Evolutionary conservation across 2,797 vertebrate species (phyloP).

Genomic region (Rhodeus uyekii): DNA sequence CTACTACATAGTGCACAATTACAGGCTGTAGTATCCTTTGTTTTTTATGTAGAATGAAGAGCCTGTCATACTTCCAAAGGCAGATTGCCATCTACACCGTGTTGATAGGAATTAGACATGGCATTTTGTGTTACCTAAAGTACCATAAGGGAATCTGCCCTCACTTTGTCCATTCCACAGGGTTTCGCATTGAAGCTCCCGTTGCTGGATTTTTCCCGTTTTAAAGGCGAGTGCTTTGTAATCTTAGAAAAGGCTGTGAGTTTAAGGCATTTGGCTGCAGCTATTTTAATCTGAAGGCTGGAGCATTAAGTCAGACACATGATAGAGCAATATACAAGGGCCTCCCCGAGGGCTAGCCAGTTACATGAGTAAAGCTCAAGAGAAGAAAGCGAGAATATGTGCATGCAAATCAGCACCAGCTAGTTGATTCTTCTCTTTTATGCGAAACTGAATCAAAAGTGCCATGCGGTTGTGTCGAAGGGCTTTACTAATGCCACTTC

Average conservation of each 20-base stretch:
- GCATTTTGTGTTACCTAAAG: conserved; percentile 18
- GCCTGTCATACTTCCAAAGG: not conserved
- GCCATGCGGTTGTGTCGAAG: conserved; percentile 24
- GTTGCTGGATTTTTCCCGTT: conserved; percentile 40
- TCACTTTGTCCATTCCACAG: conserved; percentile 16
- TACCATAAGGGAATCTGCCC: conserved; percentile 13
- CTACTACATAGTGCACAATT: not conserved
- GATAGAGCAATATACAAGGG: conserved; percentile 22
- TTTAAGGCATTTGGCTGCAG: conserved; percentile 56
- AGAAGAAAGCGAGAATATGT: conserved; percentile 9
- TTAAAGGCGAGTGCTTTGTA: conserved; percentile 49
- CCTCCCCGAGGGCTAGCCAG: conserved; percentile 37
- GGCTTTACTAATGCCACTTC: conserved; percentile 33
- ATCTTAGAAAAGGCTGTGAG: conserved; percentile 51
- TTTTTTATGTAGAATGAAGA: conserved; percentile 21
- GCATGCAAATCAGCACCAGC: conserved; percentile 3
- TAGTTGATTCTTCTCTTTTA: not conserved
- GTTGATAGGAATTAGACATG: conserved; percentile 41
- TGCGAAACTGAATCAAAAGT: conserved; percentile 17
- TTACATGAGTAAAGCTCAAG: conserved; percentile 37
- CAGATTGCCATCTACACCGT: conserved; percentile 17
- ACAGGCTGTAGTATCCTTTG: not conserved
- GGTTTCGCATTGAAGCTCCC: conserved; percentile 22
- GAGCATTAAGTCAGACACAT: conserved; percentile 50
- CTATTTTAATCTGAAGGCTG: conserved; percentile 58